Base-by-base conservation (phyloP, 2,113 vertebrate species). In the Calidris pygmaea region DNA sequence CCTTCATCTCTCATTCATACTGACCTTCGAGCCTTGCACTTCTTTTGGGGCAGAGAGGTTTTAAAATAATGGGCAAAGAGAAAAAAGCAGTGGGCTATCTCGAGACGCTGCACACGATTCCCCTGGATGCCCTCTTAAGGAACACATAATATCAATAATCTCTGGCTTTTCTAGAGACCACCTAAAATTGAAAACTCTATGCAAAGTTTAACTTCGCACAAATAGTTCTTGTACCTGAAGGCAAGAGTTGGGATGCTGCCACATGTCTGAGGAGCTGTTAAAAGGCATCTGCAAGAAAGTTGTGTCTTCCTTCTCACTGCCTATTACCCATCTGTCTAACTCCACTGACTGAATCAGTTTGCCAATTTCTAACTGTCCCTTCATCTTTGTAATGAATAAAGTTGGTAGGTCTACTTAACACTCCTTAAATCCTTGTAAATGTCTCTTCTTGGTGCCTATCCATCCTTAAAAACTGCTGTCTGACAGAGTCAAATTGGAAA, bases 91-190 rank as follows among this genome's bases (percentile, higher is more conserved):
- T 1, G 1, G 47, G n/a, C 37, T 63, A 1, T 14, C 37, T 34
- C n/a, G 32, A 74, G 59, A 53, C 29, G 30, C 11, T 39, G 62
- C 7, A 37, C 1, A 1, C 3, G 6, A 34, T 20, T 45, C 50
- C 50, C 65, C 71, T 23, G 21, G 52, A 73, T 29, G 14, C 15
- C 16, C 45, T 15, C 19, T 37, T 37, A 39, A 48, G 52, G 22
- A 89, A 37, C 32, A 32, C 0, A 0, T 5, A 74, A 50, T 1
- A 90, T 43, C 59, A 71, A 59, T n/a, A 14, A 58, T 4, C 19
- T 65, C 50, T 59, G 60, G 22, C 35, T 72, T 48, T 78, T 63
- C 62, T 32, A 39, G n/a, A 58, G 55, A 58, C 17, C n/a, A 74
- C 16, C 39, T 8, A 30, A 56, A 91, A 74, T 7, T 22, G 41